Evolutionary conservation across 2,888 invertebrate species (phyloP), one percentile per base, ranked within the genome.

Genomic region (Theristus sp.): DNA sequence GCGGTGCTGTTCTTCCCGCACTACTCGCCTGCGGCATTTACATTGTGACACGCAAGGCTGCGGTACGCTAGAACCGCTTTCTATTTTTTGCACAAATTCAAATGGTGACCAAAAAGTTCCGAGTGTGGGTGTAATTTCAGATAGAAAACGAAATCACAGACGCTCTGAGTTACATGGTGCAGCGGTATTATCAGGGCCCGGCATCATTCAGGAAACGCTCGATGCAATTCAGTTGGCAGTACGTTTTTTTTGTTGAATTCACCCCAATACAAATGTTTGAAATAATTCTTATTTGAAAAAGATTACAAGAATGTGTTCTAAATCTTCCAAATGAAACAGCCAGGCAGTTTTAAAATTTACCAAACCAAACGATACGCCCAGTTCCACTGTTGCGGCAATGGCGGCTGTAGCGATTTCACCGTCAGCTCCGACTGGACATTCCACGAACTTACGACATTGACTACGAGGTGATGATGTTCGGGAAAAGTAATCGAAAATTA

Each of bases 131-230:
- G 38, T 38, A 38, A 46, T 63, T 66, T 38, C 61, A 71, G 71
- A 67, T 72, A n/a, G 71, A 72, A 56, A 69, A 70, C 52, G 71
- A 72, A 56, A 27, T 72, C 22, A 67, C 68, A 1, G 72, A 72
- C 60, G 71, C 72, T 1, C 59, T 72, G 24, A 69, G 67, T 56
- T 72, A 70, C 63, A 72, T 72, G 72, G 71, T 71, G 6, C 71
- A 73, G 57, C 70, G 72, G 62, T 72, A 72, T 62, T 71, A 72
- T 59, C 69, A 69, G 62, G 71, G 71, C 62, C 72, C 6, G 67
- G 70, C 10, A 65, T 72, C 25, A 66, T 73, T 6, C 70, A 70
- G 54, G 71, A 72, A 59, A 66, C 67, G 1, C 60, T 73, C 22
- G 72, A 72, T 58, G 65, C 67, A 20, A 63, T 72, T 10, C 72